Evolutionary conservation across 2,113 vertebrate genomes (phyloP), one percentile per base, ranked within the genome.

Genomic region (Pseudopodoces humilis): DNA sequence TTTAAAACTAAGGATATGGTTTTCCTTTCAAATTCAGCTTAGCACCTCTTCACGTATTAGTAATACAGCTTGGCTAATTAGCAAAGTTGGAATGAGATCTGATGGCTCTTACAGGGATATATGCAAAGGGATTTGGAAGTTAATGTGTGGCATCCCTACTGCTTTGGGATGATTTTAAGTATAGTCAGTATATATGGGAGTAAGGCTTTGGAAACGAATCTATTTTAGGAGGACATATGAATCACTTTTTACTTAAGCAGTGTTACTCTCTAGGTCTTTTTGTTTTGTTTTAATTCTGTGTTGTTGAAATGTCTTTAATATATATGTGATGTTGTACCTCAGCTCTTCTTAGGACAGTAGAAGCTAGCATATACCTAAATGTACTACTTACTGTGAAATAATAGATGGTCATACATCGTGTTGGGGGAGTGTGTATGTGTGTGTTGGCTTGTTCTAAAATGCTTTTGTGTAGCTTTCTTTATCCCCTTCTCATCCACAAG

Each of bases 331-430:
- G 1, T 25, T 39, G 31, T 71, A 49, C 13, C 8, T 83, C 25
- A 76, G 35, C 35, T 72, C 20, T 71, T 83, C 58, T 76, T 88
- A 53, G 76, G 22, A 43, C 44, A 60, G 21, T 30, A 56, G 68
- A 68, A 79, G 18, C 23, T 79, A 17, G 41, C 35, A 22, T 52
- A 58, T 30, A 31, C 10, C 3, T 79, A 23, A 70, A 52, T 1
- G 0, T 64, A 11, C 15, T 43, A 1, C 44, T 75, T 30, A 12
- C 0, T 75, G 43, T 58, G 49, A 68, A 92, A 47, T 33, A 50
- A 15, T 11, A 49, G 0, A 2, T 33, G 30, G 31, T 64, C 3
- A 0, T n/a, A 13, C 13, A 10, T 56, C 10, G 0, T 74, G 25
- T 37, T 19, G 39, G 11, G 19, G 18, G 9, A 20, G 20, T 16